Conservation (phyloP, 1,140 invertebrate species). For the Solenopsis invicta region DNA sequence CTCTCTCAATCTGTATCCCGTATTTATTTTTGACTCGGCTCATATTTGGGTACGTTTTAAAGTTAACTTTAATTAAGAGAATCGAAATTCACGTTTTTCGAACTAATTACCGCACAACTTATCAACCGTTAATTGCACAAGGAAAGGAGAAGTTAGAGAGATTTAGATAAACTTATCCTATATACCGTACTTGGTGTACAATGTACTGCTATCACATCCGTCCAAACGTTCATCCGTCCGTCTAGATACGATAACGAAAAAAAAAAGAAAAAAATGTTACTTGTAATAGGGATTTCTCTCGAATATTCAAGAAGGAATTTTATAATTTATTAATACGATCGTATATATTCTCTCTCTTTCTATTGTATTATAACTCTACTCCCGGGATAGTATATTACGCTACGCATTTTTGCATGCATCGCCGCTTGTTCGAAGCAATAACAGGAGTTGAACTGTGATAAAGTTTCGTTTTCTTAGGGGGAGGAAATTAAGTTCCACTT, state of each 20-base stretch:
- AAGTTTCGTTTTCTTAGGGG: conserved; percentile 40
- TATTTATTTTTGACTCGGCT: conserved; percentile 5
- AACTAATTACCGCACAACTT: conserved; percentile 57
- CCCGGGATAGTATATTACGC: conserved; percentile 40
- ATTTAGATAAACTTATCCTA: conserved; percentile 40
- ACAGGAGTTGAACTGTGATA: conserved; percentile 68
- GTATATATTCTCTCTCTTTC: conserved; percentile 31
- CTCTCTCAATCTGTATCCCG: conserved; percentile 32
- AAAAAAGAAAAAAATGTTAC: conserved; percentile 23
- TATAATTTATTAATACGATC: conserved; percentile 58
- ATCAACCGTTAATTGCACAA: conserved; percentile 48
- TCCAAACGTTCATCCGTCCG: conserved; percentile 57
- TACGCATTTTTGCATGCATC: conserved; percentile 44
- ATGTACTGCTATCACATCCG: conserved; percentile 64
- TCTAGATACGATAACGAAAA: conserved; percentile 36
- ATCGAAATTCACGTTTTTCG: conserved; percentile 31
- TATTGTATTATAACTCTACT: conserved; percentile 48
- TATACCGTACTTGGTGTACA: conserved; percentile 56
- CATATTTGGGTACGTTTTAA: conserved; percentile 26
- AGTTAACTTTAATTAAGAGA: conserved; percentile 11
- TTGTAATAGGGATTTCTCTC: conserved; percentile 23
- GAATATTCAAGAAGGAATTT: conserved; percentile 39
- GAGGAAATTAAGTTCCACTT: conserved; percentile 44
- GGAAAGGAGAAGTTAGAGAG: background rate
- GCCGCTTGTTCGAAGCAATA: conserved; percentile 56